These are phyloP conservation scores for Psilanteris sp. DNA, from an alignment of 1,140 invertebrate species.

Conservation along the genomic window DNA sequence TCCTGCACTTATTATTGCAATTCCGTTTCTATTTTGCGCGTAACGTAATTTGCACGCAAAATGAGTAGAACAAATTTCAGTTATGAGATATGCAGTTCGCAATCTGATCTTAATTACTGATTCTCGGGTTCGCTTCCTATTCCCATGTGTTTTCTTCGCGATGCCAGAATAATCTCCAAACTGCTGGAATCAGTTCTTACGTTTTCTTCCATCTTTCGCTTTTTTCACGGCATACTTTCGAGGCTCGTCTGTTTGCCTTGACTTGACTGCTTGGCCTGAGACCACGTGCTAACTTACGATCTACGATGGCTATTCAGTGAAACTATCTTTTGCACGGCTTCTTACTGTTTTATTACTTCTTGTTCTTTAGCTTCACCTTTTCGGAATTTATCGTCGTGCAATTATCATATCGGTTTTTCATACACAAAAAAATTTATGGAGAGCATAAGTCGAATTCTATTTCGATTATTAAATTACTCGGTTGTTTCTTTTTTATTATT, in stretches of 20 bases:
- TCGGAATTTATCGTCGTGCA: slow-evolving; percentile 39
- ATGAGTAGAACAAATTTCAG: no score
- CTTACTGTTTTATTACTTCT: slow-evolving; percentile 56
- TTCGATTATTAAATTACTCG: no score
- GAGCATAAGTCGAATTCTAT: no score
- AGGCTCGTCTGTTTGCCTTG: slow-evolving; percentile 51
- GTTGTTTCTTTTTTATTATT: no score
- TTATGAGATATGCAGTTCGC: no score
- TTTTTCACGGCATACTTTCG: slow-evolving; percentile 71
- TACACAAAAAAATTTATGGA: no score
- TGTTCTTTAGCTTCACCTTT: slow-evolving; percentile 33
- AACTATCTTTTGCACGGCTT: slow-evolving; percentile 59
- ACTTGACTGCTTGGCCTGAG: slow-evolving; percentile 59
- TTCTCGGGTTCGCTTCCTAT: no score
- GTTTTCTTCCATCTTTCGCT: slow-evolving; percentile 62
- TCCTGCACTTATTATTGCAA: no score
- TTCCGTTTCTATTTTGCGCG: no score
- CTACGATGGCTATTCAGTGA: slow-evolving; percentile 69
- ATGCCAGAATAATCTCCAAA: slow-evolving; percentile 11
- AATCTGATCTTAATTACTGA: no score
- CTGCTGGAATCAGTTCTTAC: slow-evolving; percentile 13
- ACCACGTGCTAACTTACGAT: slow-evolving; percentile 80
- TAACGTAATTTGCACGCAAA: no score
- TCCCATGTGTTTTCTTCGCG: not conserved
- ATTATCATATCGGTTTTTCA: slow-evolving; percentile 23